Evolutionary conservation across 2,113 vertebrate genomes (phyloP).

Genomic region (Piprites chloris): DNA sequence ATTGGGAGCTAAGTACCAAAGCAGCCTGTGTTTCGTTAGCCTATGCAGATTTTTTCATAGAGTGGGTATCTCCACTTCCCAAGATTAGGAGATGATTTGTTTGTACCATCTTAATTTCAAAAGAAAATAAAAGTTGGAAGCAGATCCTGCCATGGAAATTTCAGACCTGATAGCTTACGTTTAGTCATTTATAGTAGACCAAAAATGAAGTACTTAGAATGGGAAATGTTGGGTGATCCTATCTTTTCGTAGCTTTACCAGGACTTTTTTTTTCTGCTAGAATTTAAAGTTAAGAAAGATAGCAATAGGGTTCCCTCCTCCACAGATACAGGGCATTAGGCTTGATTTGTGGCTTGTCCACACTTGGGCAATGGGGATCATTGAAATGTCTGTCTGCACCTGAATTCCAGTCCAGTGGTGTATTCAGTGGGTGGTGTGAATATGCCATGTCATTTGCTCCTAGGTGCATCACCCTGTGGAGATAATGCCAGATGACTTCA

Average conservation of each 20-base stretch:
- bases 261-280: neutral
- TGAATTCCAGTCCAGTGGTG: constrained; percentile 21
- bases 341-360: neutral
- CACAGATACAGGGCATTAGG: accelerated
- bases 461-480: constrained; percentile 24
- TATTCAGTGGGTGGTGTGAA: constrained; percentile 46
- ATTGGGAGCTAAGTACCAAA: neutral
- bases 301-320: neutral
- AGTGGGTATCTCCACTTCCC: neutral
- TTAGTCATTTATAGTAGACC: neutral
- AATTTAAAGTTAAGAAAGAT: neutral
- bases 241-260: neutral
- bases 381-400: neutral
- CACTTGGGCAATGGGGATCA: neutral
- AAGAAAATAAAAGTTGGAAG: neutral
- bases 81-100: neutral
- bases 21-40: neutral
- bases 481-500: constrained; percentile 46
- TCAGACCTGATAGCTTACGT: neutral
- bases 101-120: neutral
- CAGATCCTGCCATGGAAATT: neutral
- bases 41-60: neutral
- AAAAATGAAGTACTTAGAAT: neutral
- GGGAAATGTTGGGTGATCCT: neutral
- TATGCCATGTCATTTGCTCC: constrained; percentile 42